Evolutionary conservation across 2,888 invertebrate species (phyloP).

Genomic region (Xestia rhomboidea): DNA sequence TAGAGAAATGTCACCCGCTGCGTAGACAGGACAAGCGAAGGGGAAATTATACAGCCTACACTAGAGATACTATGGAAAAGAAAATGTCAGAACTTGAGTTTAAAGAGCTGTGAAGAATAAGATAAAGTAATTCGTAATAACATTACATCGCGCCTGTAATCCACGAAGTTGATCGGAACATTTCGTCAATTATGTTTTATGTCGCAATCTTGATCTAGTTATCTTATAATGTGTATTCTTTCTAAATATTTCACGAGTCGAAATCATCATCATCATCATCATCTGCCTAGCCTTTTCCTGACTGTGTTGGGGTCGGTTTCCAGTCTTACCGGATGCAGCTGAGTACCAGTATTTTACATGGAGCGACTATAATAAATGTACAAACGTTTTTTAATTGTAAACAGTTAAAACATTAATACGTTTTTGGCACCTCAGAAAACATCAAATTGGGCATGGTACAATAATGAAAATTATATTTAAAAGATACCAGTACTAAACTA

Average conservation of each 20-base stretch:
- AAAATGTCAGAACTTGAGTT: neutral
- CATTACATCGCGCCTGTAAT: neutral
- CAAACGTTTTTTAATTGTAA: neutral
- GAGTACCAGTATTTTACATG: too few relatives aligned
- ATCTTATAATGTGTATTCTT: neutral
- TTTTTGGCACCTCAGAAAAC: neutral
- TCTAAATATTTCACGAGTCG: neutral
- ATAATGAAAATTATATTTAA: neutral
- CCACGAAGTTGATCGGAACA: neutral
- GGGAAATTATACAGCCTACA: neutral
- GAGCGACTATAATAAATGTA: too few relatives aligned
- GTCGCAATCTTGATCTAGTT: neutral
- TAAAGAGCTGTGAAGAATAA: neutral
- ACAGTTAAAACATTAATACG: neutral
- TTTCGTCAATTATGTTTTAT: neutral
- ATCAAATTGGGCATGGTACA: neutral
- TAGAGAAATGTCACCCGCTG: conserved; percentile 18
- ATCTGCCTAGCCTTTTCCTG: too few relatives aligned
- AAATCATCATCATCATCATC: too few relatives aligned
- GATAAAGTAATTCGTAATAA: neutral
- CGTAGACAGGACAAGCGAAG: neutral
- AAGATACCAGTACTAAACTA: neutral
- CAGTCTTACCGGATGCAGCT: too few relatives aligned
- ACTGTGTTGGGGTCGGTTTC: too few relatives aligned
- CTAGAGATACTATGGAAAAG: neutral